A percentile compares a stretch with the other conserved stretches of the same genome.
phyloP scores from a whole-genome alignment of 2,797 vertebrate species.

The Aulostomus chinensis region DNA sequence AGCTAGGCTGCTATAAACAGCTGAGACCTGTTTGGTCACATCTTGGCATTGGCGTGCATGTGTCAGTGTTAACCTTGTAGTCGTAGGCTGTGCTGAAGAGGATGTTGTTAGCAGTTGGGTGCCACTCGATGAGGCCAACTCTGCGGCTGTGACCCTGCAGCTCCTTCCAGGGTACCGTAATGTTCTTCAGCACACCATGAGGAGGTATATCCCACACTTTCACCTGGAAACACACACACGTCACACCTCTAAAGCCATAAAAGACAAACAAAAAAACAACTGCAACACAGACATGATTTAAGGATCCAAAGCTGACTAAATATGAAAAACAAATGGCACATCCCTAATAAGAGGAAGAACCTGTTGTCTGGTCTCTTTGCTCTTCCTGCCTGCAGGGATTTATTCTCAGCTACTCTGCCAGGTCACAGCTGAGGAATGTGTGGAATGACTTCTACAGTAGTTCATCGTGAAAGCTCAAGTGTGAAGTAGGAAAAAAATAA shows the following conservation, averaged over 20 bases:
- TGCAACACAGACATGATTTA: not conserved
- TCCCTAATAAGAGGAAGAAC: not conserved
- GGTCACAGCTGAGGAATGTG: conserved; percentile 53
- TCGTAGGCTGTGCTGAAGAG: conserved; percentile 92
- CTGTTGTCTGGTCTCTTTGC: conserved; percentile 11
- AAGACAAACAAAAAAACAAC: not conserved
- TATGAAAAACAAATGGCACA: not conserved
- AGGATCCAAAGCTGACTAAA: not conserved
- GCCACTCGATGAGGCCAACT: conserved; percentile 92
- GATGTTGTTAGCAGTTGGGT: conserved; percentile 88
- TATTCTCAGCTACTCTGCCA: conserved; percentile 10
- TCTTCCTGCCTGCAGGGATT: conserved; percentile 13
- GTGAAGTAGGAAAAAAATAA: conserved; percentile 29
- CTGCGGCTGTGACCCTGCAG: conserved; percentile 87
- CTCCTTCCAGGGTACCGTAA: conserved; percentile 85
- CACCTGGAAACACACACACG: conserved; percentile 74
- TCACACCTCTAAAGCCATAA: not conserved
- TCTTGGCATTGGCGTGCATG: not conserved
- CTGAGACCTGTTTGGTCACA: conserved; percentile 22
- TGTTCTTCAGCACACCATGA: conserved; percentile 81
- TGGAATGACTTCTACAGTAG: conserved; percentile 39
- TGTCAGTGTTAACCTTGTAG: conserved; percentile 84
- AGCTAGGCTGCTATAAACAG: not conserved
- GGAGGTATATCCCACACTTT: conserved; percentile 93
- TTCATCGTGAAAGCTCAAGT: conserved; percentile 37